Conservation (phyloP, 92 coral and sea anemone genomes). For the Metridium senile region DNA sequence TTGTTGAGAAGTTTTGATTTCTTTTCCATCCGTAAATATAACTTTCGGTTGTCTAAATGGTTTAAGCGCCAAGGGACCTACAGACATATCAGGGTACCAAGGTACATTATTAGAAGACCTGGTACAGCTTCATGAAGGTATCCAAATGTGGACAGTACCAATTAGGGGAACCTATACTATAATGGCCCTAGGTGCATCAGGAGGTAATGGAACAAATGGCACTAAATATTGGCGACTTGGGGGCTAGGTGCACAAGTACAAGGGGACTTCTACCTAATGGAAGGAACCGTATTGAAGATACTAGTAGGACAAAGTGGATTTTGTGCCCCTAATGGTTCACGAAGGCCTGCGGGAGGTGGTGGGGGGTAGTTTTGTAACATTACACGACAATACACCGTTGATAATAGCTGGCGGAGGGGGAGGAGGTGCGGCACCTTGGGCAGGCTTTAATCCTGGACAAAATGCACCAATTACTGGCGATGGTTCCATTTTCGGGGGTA, state of each 20-base stretch:
- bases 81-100: constrained; percentile 56
- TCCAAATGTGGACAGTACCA: constrained; percentile 88
- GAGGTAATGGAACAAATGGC: constrained; percentile 63
- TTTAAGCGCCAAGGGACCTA: constrained; percentile 67
- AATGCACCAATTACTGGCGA: constrained; percentile 59
- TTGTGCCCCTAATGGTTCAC: constrained; percentile 21
- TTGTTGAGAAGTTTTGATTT: too few species aligned
- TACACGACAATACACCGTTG: constrained; percentile 47
- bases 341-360: constrained; percentile 94
- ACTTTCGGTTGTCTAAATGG: constrained; percentile 77
- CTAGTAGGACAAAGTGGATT: constrained; percentile 83
- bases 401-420: constrained; percentile 98
- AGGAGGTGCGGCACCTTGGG: constrained; percentile 71
- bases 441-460: constrained; percentile 52
- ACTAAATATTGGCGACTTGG: constrained; percentile 45
- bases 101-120: constrained; percentile 77
- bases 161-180: constrained; percentile 77
- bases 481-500: constrained; percentile 77
- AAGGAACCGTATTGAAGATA: constrained; percentile 60
- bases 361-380: constrained; percentile 92
- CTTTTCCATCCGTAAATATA: constrained; percentile 58
- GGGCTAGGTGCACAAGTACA: constrained; percentile 84
- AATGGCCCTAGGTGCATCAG: constrained; percentile 90
- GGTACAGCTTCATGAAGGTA: constrained; percentile 64
- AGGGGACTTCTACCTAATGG: constrained; percentile 67